phyloP scores from a whole-genome alignment of 2,888 invertebrate species.

The Zaprionus obscuricornis region DNA sequence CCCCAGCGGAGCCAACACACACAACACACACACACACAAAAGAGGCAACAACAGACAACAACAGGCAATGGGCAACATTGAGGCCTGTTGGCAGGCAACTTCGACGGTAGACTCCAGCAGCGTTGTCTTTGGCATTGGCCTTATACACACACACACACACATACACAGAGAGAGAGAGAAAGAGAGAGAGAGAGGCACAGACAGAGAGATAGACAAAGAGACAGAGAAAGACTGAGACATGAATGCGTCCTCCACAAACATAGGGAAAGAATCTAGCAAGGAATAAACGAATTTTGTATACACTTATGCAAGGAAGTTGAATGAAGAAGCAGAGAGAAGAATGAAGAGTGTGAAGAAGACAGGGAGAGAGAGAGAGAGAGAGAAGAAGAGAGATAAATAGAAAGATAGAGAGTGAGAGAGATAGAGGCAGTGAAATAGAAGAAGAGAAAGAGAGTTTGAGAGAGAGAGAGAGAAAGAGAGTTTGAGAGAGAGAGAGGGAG shows the following conservation, averaged over 20 bases:
- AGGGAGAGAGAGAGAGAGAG: too few species aligned
- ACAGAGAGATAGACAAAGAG: neutral
- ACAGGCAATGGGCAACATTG: constrained; percentile 24
- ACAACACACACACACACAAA: constrained; percentile 8
- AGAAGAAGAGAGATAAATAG: too few species aligned
- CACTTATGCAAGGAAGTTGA: too few species aligned
- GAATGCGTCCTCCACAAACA: constrained; percentile 59
- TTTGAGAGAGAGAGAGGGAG: too few species aligned
- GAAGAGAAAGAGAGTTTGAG: too few species aligned
- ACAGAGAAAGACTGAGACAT: neutral
- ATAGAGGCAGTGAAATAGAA: too few species aligned
- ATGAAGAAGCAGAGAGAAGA: too few species aligned
- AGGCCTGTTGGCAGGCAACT: constrained; percentile 36
- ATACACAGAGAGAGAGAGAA: neutral
- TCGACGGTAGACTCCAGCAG: constrained; percentile 45
- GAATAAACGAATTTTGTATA: neutral
- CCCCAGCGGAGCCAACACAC: constrained; percentile 50
- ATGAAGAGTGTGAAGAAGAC: too few species aligned
- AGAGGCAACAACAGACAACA: neutral
- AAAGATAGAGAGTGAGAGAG: too few species aligned
- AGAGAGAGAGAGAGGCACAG: too few species aligned
- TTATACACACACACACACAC: neutral
- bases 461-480: too few species aligned
- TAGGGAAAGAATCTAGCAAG: constrained; percentile 8
- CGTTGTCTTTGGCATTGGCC: constrained; percentile 66